Evolutionary conservation across 2,113 vertebrate species (phyloP), one percentile per base, ranked within the genome.

Genomic region (Pelobates fuscus): DNA sequence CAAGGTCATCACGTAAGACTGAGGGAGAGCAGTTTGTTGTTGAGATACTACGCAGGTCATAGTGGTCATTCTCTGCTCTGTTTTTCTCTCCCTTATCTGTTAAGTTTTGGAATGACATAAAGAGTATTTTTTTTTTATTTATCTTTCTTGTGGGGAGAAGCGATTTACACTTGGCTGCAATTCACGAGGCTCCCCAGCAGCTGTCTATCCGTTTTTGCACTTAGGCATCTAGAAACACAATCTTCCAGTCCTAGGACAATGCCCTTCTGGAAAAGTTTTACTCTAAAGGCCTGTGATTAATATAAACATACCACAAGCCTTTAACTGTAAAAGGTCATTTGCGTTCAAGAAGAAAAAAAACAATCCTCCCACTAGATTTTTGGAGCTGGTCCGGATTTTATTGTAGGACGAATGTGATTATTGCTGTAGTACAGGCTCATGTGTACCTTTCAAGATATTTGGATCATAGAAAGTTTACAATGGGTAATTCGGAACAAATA

Each of bases 271-370:
- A 57, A 55, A 68, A 68, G 49, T 26, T 32, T 49, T 7, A 41
- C 20, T 71, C 57, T 23, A 46, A 21, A 61, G 27, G 55, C 69
- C 57, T 71, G 23, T 49, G 61, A 71, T 71, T 46, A 70, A 23
- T 58, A 70, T 70, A 59, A 60, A 60, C 54, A 60, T 70, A 70
- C 37, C 24, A 44, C 21, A 27, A 49, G 58, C 32, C 26, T 63
- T 71, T 63, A 63, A 71, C 58, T 71, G 58, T 52, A 52, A 63
- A 43, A 30, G 43, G 59, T 71, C 70, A 63, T 70, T 59, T 70
- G 23, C 32, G 24, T 63, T 24, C 54, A 23, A 32, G 17, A 12
- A 21, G 8, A 32, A 30, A n/a, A 54, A 44, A 67, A 52, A n/a
- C n/a, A 12, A 23, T 41, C 32, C 70, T 63, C 70, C 70, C 58